Evolutionary conservation across 2,888 invertebrate species (phyloP), one percentile per base, ranked within the genome.

Genomic region (Salticus scenicus): DNA sequence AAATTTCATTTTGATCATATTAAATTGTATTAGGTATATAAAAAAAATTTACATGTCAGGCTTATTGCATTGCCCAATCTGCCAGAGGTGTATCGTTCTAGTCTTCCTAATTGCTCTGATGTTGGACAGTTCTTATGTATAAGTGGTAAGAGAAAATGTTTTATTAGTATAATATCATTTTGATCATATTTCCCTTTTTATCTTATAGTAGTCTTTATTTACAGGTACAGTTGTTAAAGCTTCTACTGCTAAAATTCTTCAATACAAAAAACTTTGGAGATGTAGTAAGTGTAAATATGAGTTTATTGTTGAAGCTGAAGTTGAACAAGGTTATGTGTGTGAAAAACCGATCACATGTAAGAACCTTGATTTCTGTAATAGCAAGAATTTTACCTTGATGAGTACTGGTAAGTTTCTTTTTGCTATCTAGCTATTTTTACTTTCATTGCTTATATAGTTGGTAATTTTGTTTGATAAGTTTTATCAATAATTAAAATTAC

Each of bases 221-320:
- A 14, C 24, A 92, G 97, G 96, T 1, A 96, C 96, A 74, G 94
- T 96, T 47, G 94, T 96, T 30, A 92, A 96, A 90, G 94, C 94
- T 66, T 94, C 95, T 0, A 93, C 94, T 88, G 92, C 95, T 8
- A 95, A 95, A 91, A 93, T 96, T 92, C 91, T 97, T 78, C 96
- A 96, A 91, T 94, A 94, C 90, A 93, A 94, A 90, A 93, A 94
- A 89, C 93, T 94, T 74, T 96, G 94, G 91, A 92, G 93, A 17
- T 97, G 97, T 90, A 91, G 92, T 37, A 96, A 95, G 91, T 97
- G 97, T 91, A 94, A 95, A 90, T 93, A 93, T 91, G 92, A 93
- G 64, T 93, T 94, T 89, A 91, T 92, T 67, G 92, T 94, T 5
- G 93, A 92, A 91, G 92, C 95, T 14, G 93, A 94, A 88, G 94